A percentile compares a stretch with the other conserved stretches of the same genome.
phyloP scores from a whole-genome alignment of 1,140 invertebrate species.

The Platorchestia sp. region DNA sequence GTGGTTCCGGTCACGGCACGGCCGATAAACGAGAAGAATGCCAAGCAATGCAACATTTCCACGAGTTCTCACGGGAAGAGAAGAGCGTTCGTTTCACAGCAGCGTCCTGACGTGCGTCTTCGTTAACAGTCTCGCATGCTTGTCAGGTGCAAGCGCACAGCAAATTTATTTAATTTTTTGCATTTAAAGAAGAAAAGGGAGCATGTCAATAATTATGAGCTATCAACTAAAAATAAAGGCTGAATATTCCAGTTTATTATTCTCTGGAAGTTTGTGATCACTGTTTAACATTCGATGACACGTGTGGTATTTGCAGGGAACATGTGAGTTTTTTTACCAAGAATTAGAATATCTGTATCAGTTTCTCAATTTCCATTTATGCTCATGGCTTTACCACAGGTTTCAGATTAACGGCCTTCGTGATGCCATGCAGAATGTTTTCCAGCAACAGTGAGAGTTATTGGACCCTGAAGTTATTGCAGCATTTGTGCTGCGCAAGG shows the following conservation, averaged over 20 bases:
- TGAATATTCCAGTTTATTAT: neutral
- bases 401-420: neutral
- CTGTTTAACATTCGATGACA: neutral
- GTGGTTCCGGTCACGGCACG: neutral
- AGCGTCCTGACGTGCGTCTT: neutral
- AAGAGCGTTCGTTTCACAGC: neutral
- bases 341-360: neutral
- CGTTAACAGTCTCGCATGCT: neutral
- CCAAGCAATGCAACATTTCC: neutral
- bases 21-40: constrained; percentile 11
- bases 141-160: neutral
- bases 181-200: neutral
- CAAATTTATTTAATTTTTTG: neutral
- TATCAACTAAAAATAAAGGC: neutral
- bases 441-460: neutral
- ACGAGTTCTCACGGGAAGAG: neutral
- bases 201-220: neutral
- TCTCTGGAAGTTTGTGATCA: neutral
- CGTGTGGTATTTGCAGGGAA: neutral
- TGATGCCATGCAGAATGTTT: no score
- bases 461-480: neutral
- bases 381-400: neutral
- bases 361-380: neutral
- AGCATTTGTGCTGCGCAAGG: neutral
- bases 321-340: neutral